These are phyloP conservation scores for Drosophila auraria DNA, from an alignment of 1,140 invertebrate species.

Conservation along the genomic window DNA sequence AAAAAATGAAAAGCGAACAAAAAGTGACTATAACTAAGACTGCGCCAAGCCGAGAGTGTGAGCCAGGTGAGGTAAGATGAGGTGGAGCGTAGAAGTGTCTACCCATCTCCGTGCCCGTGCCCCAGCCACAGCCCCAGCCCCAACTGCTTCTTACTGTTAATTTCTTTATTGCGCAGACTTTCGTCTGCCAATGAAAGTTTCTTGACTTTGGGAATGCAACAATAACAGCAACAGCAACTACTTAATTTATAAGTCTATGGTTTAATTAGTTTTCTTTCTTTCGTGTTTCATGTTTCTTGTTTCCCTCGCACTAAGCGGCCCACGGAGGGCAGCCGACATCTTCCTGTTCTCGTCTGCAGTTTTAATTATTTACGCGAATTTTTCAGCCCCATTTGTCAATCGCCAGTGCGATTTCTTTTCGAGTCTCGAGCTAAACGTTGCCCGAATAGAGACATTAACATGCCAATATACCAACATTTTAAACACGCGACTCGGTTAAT, in stretches of 20 bases:
- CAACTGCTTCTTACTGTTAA: constrained; percentile 64
- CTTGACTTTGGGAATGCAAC: constrained; percentile 57
- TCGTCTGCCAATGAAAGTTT: constrained; percentile 79
- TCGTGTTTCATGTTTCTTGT: constrained; percentile 36
- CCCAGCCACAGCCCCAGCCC: not conserved
- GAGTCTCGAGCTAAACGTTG: constrained; percentile 17
- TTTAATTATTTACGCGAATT: constrained; percentile 59
- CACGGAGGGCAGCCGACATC: constrained; percentile 14
- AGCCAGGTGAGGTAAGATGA: constrained; percentile 32
- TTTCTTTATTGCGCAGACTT: constrained; percentile 75
- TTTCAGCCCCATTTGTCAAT: constrained; percentile 47
- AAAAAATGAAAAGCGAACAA: constrained; percentile 40
- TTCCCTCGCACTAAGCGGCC: constrained; percentile 1
- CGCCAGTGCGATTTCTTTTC: constrained; percentile 36
- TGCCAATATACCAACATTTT: constrained; percentile 25
- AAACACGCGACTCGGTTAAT: constrained; percentile 16
- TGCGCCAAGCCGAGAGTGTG: constrained; percentile 40
- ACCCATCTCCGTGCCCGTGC: not conserved
- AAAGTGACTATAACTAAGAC: constrained; percentile 45
- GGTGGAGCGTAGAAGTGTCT: constrained; percentile 43
- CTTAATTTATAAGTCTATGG: constrained; percentile 73
- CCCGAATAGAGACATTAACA: constrained; percentile 30
- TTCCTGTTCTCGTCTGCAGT: constrained; percentile 50
- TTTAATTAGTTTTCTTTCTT: constrained; percentile 72
- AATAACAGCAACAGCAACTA: constrained; percentile 57